Evolutionary conservation across 2,797 vertebrate species (phyloP), one percentile per base, ranked within the genome.

Genomic region (Pangasius sanitwongsei): DNA sequence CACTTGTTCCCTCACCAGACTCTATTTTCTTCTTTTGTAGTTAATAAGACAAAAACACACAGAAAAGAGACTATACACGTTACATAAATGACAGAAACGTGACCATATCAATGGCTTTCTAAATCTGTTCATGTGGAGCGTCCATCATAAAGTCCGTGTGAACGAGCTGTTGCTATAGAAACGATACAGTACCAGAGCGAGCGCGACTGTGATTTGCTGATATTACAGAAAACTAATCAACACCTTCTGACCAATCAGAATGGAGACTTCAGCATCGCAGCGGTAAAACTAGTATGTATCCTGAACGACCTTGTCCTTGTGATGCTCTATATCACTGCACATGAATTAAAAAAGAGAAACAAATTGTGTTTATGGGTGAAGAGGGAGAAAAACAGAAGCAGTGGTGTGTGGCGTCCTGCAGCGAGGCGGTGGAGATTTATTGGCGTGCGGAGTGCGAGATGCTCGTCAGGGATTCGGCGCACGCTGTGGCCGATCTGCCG

Each of bases 391-490:
- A 78, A 78, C 28, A 55, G 28, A 9, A 9, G 77, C 50, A 20
- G 77, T 9, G 50, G n/a, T 18, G 77, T 31, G 50, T 53, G 75
- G 6, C 1, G 13, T 31, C 48, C 48, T 55, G 75, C 50, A 9
- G n/a, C 13, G 28, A 31, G 74, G 11, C 44, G 2, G 25, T 15
- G 48, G 48, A 90, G 82, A 87, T 85, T 83, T 82, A 67, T 89
- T 83, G 87, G 70, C 83, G 88, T 83, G 59, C 20, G 1, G 23
- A 75, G 41, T 13, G 23, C 0, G 44, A 89, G 77, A 86, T 86
- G 74, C 80, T 67, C 70, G 88, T 91, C 87, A 88, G 85, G 74
- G 63, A 90, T 90, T 89, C 88, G 11, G 31, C 18, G 31, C 69
- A 50, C 59, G 88, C 55, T 67, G 50, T n/a, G 55, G 16, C 37